Evolutionary conservation across 2,888 invertebrate species (phyloP).

Genomic region (Danaus chrysippus): DNA sequence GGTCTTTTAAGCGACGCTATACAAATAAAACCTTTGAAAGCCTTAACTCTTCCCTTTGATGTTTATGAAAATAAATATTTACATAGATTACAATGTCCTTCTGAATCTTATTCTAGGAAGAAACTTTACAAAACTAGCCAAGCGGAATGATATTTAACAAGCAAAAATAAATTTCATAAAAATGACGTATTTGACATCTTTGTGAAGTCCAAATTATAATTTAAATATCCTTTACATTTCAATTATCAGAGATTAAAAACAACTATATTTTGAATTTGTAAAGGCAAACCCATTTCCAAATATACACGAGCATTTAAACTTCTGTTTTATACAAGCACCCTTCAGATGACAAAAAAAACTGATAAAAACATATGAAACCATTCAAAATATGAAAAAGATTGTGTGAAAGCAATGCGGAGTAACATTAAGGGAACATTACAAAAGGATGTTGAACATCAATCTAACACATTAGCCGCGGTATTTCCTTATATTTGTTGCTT

Average conservation of each 20-base stretch:
- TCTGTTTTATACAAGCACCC: background rate
- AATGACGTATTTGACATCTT: no score
- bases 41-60: background rate
- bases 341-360: conserved; percentile 4
- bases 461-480: conserved; percentile 32
- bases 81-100: background rate
- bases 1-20: background rate
- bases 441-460: conserved; percentile 33
- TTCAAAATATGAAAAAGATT: background rate
- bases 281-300: no score
- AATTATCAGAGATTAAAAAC: no score
- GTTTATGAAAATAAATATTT: conserved; percentile 4
- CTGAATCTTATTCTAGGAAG: background rate
- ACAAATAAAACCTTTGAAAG: conserved; percentile 1
- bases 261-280: no score
- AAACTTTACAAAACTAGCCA: no score
- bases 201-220: no score
- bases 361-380: background rate
- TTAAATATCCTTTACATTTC: no score
- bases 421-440: conserved; percentile 28
- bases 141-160: no score
- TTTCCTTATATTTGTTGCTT: conserved; percentile 31
- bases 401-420: conserved; percentile 6
- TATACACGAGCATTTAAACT: no score
- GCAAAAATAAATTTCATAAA: no score